Evolutionary conservation across 2,888 invertebrate genomes (phyloP).

Genomic region (Tholera decimalis): DNA sequence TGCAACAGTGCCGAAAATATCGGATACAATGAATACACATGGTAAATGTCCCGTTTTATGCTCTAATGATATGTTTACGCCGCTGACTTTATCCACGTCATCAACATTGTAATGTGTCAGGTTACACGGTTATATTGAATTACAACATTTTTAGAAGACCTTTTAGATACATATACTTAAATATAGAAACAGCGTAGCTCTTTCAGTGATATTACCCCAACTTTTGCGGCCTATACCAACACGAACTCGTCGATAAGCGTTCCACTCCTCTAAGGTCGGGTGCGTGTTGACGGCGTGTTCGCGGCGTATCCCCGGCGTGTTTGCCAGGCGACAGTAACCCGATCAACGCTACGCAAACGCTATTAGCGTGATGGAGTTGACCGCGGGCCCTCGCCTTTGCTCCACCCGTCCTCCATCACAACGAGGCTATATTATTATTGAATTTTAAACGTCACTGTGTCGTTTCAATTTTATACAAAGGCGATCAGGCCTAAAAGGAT

Average conservation of each 20-base stretch:
- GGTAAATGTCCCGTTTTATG: no score
- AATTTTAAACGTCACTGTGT: constrained; percentile 3
- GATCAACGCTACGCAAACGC: constrained; percentile 55
- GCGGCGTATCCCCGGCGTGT: constrained; percentile 10
- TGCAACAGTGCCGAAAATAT: no score
- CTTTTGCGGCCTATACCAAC: background rate
- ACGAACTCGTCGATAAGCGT: background rate
- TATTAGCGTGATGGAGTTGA: constrained; percentile 62
- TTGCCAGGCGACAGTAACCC: constrained; percentile 38
- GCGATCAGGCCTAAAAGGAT: background rate
- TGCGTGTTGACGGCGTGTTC: constrained; percentile 9
- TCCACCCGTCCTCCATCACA: background rate
- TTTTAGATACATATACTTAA: background rate
- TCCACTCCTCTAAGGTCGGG: background rate
- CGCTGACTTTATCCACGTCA: background rate
- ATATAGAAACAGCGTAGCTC: no score
- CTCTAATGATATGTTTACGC: background rate
- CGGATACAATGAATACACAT: no score
- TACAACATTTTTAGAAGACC: background rate
- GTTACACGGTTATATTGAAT: background rate
- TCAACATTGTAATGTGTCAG: background rate
- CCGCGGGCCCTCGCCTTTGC: constrained; percentile 28
- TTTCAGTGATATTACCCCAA: constrained; percentile 10
- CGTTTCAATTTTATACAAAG: constrained; percentile 1
- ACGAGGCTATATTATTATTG: constrained; percentile 14